Evolutionary conservation across 2,113 vertebrate genomes (phyloP).

Genomic region (Parus major): DNA sequence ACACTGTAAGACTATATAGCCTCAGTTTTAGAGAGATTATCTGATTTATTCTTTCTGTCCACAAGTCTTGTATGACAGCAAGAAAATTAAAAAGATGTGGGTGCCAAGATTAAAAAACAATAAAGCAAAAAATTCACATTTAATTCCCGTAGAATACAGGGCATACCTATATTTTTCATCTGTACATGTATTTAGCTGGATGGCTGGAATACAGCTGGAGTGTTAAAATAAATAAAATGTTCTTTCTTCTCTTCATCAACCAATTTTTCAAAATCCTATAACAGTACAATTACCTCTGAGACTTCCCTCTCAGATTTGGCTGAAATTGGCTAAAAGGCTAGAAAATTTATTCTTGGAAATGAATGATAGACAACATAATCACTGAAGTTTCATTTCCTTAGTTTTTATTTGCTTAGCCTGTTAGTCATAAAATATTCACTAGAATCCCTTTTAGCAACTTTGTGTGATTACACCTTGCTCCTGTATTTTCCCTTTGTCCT

Average conservation of each 20-base stretch:
- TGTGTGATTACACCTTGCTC: neutral
- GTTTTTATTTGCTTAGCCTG: neutral
- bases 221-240: neutral
- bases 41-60: slow-evolving; percentile 51
- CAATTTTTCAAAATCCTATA: neutral
- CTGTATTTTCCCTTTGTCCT: neutral
- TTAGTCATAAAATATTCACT: neutral
- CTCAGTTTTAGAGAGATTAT: slow-evolving; percentile 33
- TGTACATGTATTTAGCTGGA: neutral
- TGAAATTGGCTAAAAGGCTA: neutral
- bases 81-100: slow-evolving; percentile 15
- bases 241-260: neutral
- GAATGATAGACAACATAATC: neutral
- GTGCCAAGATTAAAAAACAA: neutral
- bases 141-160: neutral
- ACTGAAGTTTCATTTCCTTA: neutral
- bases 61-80: slow-evolving; percentile 40
- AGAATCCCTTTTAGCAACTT: neutral
- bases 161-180: neutral
- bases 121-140: neutral
- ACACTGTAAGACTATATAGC: neutral
- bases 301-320: neutral
- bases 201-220: neutral
- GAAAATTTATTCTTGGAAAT: neutral
- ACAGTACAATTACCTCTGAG: neutral